Conservation (phyloP, 92 coral and sea anemone species). For the Hydrozoanthus gracilis region DNA sequence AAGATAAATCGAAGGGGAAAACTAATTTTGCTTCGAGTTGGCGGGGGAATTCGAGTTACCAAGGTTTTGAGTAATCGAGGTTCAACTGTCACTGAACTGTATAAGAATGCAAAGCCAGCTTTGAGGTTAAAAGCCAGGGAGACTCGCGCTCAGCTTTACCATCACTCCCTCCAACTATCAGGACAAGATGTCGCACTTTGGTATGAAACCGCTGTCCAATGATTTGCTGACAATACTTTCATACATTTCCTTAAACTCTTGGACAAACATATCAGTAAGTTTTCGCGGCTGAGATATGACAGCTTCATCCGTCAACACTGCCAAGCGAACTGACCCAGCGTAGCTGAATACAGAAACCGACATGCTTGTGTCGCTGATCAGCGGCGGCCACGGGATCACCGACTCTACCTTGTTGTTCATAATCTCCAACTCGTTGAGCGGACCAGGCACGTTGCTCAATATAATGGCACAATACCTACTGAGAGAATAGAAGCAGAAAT, state of each 20-base stretch:
- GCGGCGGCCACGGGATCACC: slow-evolving; percentile 95
- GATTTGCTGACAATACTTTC: slow-evolving; percentile 42
- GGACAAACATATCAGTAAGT: slow-evolving; percentile 76
- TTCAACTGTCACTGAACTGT: too few species aligned
- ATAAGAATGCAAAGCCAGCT: too few species aligned
- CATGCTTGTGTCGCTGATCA: slow-evolving; percentile 92
- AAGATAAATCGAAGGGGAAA: too few species aligned
- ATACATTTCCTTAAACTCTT: slow-evolving; percentile 86
- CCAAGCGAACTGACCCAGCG: slow-evolving; percentile 89
- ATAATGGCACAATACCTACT: slow-evolving; percentile 80
- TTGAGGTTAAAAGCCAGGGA: too few species aligned
- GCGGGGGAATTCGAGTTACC: too few species aligned
- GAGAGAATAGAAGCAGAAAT: slow-evolving; percentile 75
- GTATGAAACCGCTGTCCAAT: slow-evolving; percentile 4
- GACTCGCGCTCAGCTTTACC: too few species aligned
- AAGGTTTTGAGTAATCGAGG: too few species aligned
- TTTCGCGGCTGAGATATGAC: slow-evolving; percentile 73
- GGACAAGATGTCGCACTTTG: not conserved
- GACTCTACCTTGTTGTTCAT: slow-evolving; percentile 80
- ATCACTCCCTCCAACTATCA: not conserved
- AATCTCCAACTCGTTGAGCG: slow-evolving; percentile 79
- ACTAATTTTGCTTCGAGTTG: too few species aligned
- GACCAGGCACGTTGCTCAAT: slow-evolving; percentile 95
- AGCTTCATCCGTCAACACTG: slow-evolving; percentile 85
- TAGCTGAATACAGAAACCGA: slow-evolving; percentile 94